phyloP scores from a whole-genome alignment of 2,888 invertebrate genomes.

The Ligdia adustata region DNA sequence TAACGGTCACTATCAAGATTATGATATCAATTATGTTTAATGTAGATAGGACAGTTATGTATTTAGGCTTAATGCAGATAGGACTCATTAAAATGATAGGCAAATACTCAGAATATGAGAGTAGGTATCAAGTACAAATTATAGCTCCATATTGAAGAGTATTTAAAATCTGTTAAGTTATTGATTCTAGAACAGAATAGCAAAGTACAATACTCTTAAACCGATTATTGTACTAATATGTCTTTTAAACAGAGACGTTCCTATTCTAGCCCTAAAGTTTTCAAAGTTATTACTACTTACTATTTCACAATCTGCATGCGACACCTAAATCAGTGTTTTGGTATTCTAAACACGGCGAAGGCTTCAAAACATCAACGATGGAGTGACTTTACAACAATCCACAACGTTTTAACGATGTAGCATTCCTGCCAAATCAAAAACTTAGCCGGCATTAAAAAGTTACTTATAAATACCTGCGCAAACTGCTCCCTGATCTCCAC shows the following conservation, averaged over 20 bases:
- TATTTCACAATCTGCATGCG: no score
- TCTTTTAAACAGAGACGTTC: no score
- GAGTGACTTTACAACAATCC: neutral
- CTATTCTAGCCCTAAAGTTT: no score
- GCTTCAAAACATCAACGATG: constrained; percentile 1
- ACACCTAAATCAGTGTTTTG: neutral
- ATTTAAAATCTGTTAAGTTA: no score
- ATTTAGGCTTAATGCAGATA: no score
- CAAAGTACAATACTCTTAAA: no score
- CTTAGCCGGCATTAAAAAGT: constrained; percentile 1
- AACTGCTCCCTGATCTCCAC: constrained; percentile 91
- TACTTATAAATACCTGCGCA: constrained; percentile 85
- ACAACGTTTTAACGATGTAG: constrained; percentile 1
- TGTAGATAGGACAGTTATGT: constrained; percentile 7
- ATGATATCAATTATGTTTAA: constrained; percentile 11
- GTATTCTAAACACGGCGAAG: constrained; percentile 2
- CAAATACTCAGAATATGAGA: neutral
- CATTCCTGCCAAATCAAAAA: neutral
- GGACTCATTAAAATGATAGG: constrained; percentile 12
- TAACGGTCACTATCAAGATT: constrained; percentile 8
- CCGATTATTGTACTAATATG: no score
- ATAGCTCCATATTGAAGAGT: no score
- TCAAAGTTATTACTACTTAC: no score
- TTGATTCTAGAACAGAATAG: no score
- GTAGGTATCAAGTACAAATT: neutral